Evolutionary conservation across 2,888 invertebrate species (phyloP), one percentile per base, ranked within the genome.

Genomic region (Dryomyza anilis): DNA sequence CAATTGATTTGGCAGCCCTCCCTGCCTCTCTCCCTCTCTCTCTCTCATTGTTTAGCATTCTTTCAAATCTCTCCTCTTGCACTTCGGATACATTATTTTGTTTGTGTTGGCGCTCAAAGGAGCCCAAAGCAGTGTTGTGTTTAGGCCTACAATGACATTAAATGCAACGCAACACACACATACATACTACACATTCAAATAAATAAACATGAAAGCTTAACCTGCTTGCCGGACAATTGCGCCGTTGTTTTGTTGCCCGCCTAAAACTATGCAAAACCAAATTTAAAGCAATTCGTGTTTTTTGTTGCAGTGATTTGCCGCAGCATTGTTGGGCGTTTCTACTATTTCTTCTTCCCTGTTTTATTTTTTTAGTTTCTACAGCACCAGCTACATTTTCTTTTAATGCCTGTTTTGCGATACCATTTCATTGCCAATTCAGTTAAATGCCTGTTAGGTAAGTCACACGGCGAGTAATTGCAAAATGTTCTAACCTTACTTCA

Each of bases 191-290:
- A 61, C 16, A 36, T 3, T 33, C 33, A 52, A 19, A 48, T 52
- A 55, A 55, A 36, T 25, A 21, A 36, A 33, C 55, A 33, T 55
- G 10, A 33, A 30, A 59, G 59, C 59, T 59, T 43, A 39, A 57
- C 39, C 43, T 25, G n/a, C n/a, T n/a, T n/a, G 25, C 8, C 21
- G 48, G 30, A 33, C 59, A 59, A 14, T 56, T 21, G 48, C 14
- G 25, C 23, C 27, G 27, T 56, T 56, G 30, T 56, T 56, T 63
- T 59, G n/a, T 52, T 36, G 33, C 33, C 19, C n/a, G n/a, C 59
- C 66, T 53, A 56, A 58, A 61, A 55, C 63, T 58, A 66, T 52
- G 53, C 62, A 53, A 63, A 58, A 36, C 53, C 27, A 33, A 43
- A 29, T 57, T 56, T 58, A 52, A 12, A 29, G 50, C 39, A n/a